A percentile compares a stretch with the other conserved stretches of the same genome.
phyloP scores from a whole-genome alignment of 2,888 invertebrate species.

The Cantharis rustica region DNA sequence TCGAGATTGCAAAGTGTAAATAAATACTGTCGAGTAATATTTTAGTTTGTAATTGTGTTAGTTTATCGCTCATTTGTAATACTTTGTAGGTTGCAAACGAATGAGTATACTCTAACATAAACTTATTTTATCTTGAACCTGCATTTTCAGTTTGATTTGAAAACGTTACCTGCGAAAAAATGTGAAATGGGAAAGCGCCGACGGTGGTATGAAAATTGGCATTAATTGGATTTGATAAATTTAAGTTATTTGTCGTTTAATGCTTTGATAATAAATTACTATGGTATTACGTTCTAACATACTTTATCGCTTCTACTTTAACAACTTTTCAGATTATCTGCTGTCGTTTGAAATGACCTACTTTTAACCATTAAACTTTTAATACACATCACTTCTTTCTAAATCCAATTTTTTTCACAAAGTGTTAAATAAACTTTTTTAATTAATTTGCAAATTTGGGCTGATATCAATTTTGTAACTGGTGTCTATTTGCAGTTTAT shows the following conservation, averaged over 20 bases:
- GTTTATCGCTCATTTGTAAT: too few relatives aligned
- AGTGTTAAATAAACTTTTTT: neutral
- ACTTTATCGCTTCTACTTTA: neutral
- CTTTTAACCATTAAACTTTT: slow-evolving; percentile 12
- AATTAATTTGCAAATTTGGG: neutral
- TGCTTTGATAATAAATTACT: neutral
- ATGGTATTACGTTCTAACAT: neutral
- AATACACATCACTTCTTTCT: slow-evolving; percentile 14
- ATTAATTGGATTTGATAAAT: neutral
- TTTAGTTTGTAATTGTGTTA: too few relatives aligned
- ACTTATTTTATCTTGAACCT: too few relatives aligned
- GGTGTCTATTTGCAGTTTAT: neutral
- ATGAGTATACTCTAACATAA: too few relatives aligned
- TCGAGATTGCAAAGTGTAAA: too few relatives aligned
- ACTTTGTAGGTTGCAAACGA: too few relatives aligned
- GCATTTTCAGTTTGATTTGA: too few relatives aligned
- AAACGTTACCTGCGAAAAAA: neutral
- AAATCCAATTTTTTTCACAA: slow-evolving; percentile 2
- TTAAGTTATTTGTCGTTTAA: neutral
- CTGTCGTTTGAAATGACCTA: slow-evolving; percentile 9
- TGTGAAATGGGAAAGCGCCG: neutral
- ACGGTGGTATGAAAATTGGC: neutral
- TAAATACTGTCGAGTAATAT: too few relatives aligned
- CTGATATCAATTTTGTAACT: neutral
- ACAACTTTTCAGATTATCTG: slow-evolving; percentile 8